phyloP scores from a whole-genome alignment of 2,888 invertebrate species.

The Lysandra coridon region DNA sequence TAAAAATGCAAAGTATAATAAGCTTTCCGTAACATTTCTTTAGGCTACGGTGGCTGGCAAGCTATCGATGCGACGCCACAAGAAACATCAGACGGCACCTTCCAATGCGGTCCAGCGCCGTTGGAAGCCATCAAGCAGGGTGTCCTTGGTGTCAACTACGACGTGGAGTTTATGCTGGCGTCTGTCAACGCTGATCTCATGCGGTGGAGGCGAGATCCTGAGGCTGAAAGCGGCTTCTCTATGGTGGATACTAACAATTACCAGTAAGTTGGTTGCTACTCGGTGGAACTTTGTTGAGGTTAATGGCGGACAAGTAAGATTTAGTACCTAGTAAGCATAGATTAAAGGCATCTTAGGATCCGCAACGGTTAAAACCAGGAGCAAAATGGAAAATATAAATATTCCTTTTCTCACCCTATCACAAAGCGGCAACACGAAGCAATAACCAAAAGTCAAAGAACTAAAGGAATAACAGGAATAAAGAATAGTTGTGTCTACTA shows the following conservation, averaged over 20 bases:
- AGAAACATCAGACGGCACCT: conserved; percentile 85
- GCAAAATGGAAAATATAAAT: too few species aligned
- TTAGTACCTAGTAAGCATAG: too few species aligned
- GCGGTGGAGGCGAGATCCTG: conserved; percentile 86
- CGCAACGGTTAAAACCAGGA: too few species aligned
- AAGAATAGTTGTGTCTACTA: too few species aligned
- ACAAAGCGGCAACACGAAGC: too few species aligned
- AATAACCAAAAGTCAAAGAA: too few species aligned
- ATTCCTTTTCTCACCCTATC: too few species aligned
- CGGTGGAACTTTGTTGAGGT: background rate
- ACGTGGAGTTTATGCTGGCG: conserved; percentile 88
- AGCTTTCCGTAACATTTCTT: conserved; percentile 48
- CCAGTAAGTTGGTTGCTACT: conserved; percentile 77
- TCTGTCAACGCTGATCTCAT: conserved; percentile 92
- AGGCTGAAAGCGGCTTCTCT: conserved; percentile 82
- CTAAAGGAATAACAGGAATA: too few species aligned
- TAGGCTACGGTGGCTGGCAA: conserved; percentile 94
- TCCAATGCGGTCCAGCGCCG: conserved; percentile 90
- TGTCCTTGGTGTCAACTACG: conserved; percentile 86
- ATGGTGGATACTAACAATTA: conserved; percentile 87
- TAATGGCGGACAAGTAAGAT: too few species aligned
- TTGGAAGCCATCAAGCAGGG: conserved; percentile 89
- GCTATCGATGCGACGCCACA: conserved; percentile 93
- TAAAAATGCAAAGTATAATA: too few species aligned
- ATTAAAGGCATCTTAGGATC: too few species aligned